A percentile compares a stretch with the other conserved stretches of the same genome.
These are phyloP conservation scores for Neosilurus hyrtlii DNA, from an alignment of 2,797 vertebrate genomes.

Conservation along the genomic window DNA sequence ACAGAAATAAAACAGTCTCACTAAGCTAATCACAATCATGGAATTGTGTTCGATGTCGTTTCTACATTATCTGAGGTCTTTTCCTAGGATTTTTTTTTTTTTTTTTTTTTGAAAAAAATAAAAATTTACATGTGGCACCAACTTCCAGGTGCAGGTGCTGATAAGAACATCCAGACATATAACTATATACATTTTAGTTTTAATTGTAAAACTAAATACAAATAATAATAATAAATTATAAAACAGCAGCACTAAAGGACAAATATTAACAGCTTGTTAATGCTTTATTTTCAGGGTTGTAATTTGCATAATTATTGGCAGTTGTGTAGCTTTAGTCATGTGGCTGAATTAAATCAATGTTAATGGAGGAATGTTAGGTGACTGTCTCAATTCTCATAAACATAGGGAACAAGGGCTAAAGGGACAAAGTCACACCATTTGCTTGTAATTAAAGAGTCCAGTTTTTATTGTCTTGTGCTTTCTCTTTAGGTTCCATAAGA, in stretches of 20 bases:
- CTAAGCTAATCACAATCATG: too few species aligned
- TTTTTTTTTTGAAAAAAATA: too few species aligned
- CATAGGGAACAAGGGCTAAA: not conserved
- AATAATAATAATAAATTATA: too few species aligned
- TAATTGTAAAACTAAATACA: too few species aligned
- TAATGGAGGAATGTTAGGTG: not conserved
- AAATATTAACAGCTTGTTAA: not conserved
- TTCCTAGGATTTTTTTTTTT: too few species aligned
- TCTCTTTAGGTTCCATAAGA: not conserved
- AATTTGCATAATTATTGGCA: constrained; percentile 46
- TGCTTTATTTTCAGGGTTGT: not conserved
- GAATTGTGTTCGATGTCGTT: too few species aligned
- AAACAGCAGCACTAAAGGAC: not conserved
- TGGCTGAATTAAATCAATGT: constrained; percentile 30
- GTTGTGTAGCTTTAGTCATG: constrained; percentile 34
- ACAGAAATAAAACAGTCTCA: too few species aligned
- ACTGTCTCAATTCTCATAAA: not conserved
- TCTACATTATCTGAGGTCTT: too few species aligned
- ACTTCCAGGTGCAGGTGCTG: too few species aligned
- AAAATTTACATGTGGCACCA: too few species aligned
- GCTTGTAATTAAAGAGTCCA: not conserved
- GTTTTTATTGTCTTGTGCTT: not conserved
- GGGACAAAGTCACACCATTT: not conserved
- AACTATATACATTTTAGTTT: too few species aligned
- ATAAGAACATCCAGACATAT: too few species aligned